Conservation (phyloP, 2,888 invertebrate species). For the Drosophila atripex region DNA sequence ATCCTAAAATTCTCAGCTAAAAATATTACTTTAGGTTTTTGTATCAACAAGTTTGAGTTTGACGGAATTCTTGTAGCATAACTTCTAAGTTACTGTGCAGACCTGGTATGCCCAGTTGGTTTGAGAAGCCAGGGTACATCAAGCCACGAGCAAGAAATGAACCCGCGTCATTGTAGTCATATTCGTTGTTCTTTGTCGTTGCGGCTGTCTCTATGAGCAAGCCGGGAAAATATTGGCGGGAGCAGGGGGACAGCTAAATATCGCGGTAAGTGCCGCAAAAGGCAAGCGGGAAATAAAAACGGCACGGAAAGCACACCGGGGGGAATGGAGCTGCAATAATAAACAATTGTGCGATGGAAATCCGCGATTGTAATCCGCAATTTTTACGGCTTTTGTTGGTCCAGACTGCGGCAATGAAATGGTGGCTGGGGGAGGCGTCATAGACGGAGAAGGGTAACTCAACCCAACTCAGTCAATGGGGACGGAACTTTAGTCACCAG, state of each 20-base stretch:
- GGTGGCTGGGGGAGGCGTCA: constrained; percentile 2
- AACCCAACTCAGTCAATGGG: constrained; percentile 15
- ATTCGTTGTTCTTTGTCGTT: constrained; percentile 26
- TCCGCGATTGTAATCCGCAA: constrained; percentile 83
- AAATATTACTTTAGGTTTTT: too few relatives aligned
- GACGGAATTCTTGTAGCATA: too few relatives aligned
- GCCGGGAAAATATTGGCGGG: constrained; percentile 8
- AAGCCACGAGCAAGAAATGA: constrained; percentile 42
- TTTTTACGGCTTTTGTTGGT: constrained; percentile 81
- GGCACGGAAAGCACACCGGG: constrained; percentile 32
- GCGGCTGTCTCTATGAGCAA: constrained; percentile 50
- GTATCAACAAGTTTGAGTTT: too few relatives aligned
- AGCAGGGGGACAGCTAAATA: background rate
- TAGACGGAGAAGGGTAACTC: constrained; percentile 4
- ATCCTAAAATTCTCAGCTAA: too few relatives aligned
- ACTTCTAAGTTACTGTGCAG: too few relatives aligned
- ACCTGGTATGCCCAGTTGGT: background rate
- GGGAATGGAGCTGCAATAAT: constrained; percentile 59
- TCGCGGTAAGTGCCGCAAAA: constrained; percentile 47
- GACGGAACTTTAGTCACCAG: constrained; percentile 66
- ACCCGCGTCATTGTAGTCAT: constrained; percentile 49
- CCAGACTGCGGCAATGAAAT: constrained; percentile 8
- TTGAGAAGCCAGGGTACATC: background rate
- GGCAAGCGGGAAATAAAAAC: constrained; percentile 47
- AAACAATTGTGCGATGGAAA: constrained; percentile 81